Evolutionary conservation across 2,797 vertebrate species (phyloP).

Genomic region (Yasuhikotakia modesta): DNA sequence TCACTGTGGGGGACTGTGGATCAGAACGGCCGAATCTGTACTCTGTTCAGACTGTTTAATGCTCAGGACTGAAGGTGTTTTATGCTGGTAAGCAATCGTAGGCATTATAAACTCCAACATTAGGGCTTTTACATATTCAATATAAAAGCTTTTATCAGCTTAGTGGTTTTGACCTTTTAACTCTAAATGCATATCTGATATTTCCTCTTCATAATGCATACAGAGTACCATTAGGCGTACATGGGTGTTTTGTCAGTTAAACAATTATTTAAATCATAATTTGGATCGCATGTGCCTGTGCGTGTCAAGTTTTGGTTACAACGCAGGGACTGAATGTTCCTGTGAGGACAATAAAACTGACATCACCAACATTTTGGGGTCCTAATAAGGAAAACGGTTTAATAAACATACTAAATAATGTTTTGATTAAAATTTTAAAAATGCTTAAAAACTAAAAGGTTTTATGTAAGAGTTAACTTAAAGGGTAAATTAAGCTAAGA

Average conservation of each 20-base stretch:
- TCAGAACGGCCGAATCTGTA: constrained; percentile 32
- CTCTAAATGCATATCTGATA: not conserved
- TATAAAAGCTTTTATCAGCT: constrained; percentile 19
- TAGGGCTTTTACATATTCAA: constrained; percentile 20
- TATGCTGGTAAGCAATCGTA: not conserved
- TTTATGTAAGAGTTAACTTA: not conserved
- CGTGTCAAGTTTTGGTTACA: not conserved
- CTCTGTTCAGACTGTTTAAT: constrained; percentile 44
- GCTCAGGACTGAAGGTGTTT: constrained; percentile 32
- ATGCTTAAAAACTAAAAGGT: not conserved
- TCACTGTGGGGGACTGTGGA: constrained; percentile 41
- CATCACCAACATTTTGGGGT: not conserved
- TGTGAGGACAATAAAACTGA: not conserved
- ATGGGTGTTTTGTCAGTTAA: not conserved
- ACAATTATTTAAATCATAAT: not conserved
- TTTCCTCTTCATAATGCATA: not conserved
- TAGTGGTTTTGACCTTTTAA: constrained; percentile 18
- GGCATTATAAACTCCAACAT: constrained; percentile 5
- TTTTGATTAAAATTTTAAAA: not conserved
- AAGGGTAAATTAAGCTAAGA: not conserved
- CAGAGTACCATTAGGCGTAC: not conserved
- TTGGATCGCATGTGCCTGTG: not conserved
- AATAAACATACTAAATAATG: not conserved
- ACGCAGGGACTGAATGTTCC: not conserved
- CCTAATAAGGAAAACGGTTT: not conserved